A percentile compares a stretch with the other conserved stretches of the same genome.
Conservation (phyloP, 2,113 vertebrate genomes). For the Atractosteus spatula region DNA sequence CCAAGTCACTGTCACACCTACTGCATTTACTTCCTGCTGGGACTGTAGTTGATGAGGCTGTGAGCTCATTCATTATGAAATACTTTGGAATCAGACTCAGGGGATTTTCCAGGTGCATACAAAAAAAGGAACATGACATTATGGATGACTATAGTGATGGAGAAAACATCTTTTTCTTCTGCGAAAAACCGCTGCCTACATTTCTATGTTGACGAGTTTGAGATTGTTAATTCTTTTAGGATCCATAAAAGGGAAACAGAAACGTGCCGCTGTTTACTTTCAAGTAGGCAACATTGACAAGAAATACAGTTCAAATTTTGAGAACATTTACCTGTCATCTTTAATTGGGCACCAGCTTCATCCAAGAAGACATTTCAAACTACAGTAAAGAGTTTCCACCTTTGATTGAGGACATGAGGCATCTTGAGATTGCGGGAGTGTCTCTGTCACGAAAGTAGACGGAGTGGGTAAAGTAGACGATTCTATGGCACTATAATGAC, state of each 20-base stretch:
- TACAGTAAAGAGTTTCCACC: slow-evolving; percentile 2
- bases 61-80: too few species aligned
- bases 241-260: slow-evolving; percentile 16
- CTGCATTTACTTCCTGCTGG: too few species aligned
- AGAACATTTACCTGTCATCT: slow-evolving; percentile 4
- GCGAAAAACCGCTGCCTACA: slow-evolving; percentile 1
- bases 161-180: slow-evolving; percentile 10
- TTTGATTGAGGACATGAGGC: neutral
- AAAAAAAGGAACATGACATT: slow-evolving; percentile 2
- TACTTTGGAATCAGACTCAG: too few species aligned
- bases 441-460: neutral
- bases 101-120: too few species aligned
- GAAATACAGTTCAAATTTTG: slow-evolving; percentile 7
- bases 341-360: neutral
- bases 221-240: slow-evolving; percentile 14
- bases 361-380: neutral
- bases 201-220: slow-evolving; percentile 16
- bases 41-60: too few species aligned
- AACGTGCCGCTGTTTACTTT: slow-evolving; percentile 10
- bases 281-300: slow-evolving; percentile 14
- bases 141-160: slow-evolving; percentile 13
- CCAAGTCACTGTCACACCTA: too few species aligned
- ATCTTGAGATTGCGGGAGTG: slow-evolving; percentile 4
- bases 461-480: neutral
- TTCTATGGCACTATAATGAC: slow-evolving; percentile 15